Base-by-base conservation (phyloP, 2,113 vertebrate species). In the Hiodon tergisus region DNA sequence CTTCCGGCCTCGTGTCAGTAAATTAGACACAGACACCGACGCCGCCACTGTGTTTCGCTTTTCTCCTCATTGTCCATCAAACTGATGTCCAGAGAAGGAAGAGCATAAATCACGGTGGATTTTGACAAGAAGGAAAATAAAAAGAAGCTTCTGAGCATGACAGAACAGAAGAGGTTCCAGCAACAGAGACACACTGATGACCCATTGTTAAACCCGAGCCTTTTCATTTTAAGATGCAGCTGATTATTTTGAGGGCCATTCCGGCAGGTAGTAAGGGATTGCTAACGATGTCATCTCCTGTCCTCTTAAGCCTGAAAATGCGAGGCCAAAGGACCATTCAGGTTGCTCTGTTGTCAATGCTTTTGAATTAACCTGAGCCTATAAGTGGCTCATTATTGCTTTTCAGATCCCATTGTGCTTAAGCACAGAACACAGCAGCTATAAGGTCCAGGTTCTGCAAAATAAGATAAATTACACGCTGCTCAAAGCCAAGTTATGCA, bases 51-150 rank as follows among this genome's bases (percentile, higher is more conserved):
- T 13, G 47, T 52, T 51, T 47, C 48, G 6, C 66, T 68, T 50
- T 68, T 68, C 55, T 57, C 48, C 66, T 68, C 47, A 68, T 50
- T 68, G 66, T 68, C 66, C 5, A 68, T 68, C 66, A 68, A 50
- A 68, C 50, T 16, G 66, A 68, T 52, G 52, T 47, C 14, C 48
- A 16, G 65, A 48, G 50, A 48, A 13, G 14, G 63, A 66, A 66
- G 65, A 48, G 11, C 47, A 47, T 67, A 67, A 67, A 67, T 67
- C 65, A 67, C n/a, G 65, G 0, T 6, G 46, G 50, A n/a, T 14
- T 68, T 11, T 16, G 66, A 68, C 66, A 68, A 50, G 52, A 68
- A n/a, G 66, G 52, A 68, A 50, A 50, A 52, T 68, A 11, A 68
- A 51, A 68, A 52, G 0, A 31, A 31, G 31, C 31, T 31, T 31